A percentile compares a stretch with the other conserved stretches of the same genome.
Conservation (phyloP, 2,113 vertebrate species). For the Bos taurus region DNA sequence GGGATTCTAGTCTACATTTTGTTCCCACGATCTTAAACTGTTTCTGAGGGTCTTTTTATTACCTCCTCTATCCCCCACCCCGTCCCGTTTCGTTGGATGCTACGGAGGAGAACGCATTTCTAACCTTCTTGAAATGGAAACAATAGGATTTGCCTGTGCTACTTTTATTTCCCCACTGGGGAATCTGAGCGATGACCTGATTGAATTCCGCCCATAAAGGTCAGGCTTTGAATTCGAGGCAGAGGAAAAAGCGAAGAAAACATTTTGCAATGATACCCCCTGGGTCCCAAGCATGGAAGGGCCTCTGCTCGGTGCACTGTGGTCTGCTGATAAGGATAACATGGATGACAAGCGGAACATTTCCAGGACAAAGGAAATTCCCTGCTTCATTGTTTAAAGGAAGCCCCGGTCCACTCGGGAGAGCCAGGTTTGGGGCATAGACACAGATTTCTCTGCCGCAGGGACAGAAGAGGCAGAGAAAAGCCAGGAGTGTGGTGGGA, state of each 20-base stretch:
- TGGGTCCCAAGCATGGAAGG: not conserved
- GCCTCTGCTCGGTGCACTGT: slow-evolving; percentile 16
- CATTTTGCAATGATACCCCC: slow-evolving; percentile 29
- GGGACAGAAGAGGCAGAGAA: not conserved
- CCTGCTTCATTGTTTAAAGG: slow-evolving; percentile 60
- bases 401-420: slow-evolving; percentile 19
- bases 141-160: slow-evolving; percentile 49
- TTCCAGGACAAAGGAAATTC: slow-evolving; percentile 71
- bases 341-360: slow-evolving; percentile 43
- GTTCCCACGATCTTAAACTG: not conserved
- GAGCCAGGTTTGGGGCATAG: not conserved
- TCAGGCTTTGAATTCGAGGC: slow-evolving; percentile 67
- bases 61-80: not conserved
- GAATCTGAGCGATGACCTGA: slow-evolving; percentile 67
- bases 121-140: slow-evolving; percentile 45
- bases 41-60: not conserved
- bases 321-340: slow-evolving; percentile 66
- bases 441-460: not conserved
- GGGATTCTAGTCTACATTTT: not conserved
- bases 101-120: not conserved
- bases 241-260: slow-evolving; percentile 56
- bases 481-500: not conserved
- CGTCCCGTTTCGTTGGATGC: not conserved
- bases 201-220: slow-evolving; percentile 62
- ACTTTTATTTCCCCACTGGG: slow-evolving; percentile 54